These are phyloP conservation scores for Podarcis raffonei DNA, from an alignment of 2,113 vertebrate genomes.

Conservation along the genomic window DNA sequence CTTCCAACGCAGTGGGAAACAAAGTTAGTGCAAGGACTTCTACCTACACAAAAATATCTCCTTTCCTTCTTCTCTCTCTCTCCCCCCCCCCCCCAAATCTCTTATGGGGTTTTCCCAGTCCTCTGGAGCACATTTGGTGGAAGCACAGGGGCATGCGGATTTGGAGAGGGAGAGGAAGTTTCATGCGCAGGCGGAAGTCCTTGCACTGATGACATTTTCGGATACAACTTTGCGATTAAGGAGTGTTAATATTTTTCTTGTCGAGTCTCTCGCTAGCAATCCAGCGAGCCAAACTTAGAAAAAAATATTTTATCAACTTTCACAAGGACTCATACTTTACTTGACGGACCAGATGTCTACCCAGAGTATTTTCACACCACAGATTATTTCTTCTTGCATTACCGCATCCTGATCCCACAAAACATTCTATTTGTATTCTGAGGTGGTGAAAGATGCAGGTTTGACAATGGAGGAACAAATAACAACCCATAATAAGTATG, in stretches of 20 bases:
- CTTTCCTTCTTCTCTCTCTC: too few species aligned
- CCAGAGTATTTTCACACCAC: background rate
- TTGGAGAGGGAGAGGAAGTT: too few species aligned
- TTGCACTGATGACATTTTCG: too few species aligned
- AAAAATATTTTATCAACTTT: background rate
- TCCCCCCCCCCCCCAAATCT: too few species aligned
- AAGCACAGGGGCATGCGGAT: too few species aligned
- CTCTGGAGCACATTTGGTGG: too few species aligned
- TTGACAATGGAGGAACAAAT: background rate
- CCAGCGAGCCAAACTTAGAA: background rate
- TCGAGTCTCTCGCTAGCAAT: background rate
- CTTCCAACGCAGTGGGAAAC: too few species aligned
- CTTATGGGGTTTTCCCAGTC: too few species aligned
- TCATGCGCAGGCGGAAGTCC: too few species aligned
- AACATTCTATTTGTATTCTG: background rate
- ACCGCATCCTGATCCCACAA: background rate
- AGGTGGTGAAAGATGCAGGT: constrained; percentile 4
- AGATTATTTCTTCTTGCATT: background rate
- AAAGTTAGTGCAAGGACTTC: too few species aligned
- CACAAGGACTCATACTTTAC: background rate
- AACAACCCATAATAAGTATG: background rate
- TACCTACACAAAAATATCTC: too few species aligned
- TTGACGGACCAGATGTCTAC: background rate
- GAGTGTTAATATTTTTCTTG: background rate
- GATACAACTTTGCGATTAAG: background rate